Evolutionary conservation across 2,797 vertebrate species (phyloP).

Genomic region (Lepilemur septentrionalis): DNA sequence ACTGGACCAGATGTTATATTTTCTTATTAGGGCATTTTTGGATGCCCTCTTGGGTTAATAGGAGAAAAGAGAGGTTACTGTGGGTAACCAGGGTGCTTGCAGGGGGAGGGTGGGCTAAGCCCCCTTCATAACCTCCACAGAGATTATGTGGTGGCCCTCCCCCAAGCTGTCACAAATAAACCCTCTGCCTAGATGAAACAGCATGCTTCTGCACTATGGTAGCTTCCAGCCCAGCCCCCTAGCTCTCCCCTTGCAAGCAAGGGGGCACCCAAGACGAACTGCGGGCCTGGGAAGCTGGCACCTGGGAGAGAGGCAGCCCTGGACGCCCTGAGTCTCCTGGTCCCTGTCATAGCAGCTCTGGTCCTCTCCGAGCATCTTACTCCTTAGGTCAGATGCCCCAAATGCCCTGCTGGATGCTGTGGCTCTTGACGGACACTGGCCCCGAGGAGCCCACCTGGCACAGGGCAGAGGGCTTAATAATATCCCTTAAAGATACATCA

Average conservation of each 20-base stretch:
- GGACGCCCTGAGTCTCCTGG: neutral
- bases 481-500: neutral
- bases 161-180: neutral
- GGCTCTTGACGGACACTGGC: neutral
- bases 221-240: neutral
- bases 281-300: neutral
- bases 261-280: neutral
- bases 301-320: neutral
- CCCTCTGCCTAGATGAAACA: neutral
- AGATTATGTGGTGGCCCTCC: neutral
- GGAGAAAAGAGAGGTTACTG: neutral
- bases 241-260: neutral
- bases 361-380: neutral
- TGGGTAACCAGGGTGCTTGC: neutral
- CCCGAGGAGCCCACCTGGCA: neutral
- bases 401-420: neutral
- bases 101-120: neutral
- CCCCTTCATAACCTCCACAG: neutral
- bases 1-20: neutral
- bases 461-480: neutral
- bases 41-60: neutral
- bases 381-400: neutral
- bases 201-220: neutral
- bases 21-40: neutral
- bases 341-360: neutral